A percentile compares a stretch with the other conserved stretches of the same genome.
Conservation (phyloP, 2,888 invertebrate genomes). For the Pterobdella sp. region DNA sequence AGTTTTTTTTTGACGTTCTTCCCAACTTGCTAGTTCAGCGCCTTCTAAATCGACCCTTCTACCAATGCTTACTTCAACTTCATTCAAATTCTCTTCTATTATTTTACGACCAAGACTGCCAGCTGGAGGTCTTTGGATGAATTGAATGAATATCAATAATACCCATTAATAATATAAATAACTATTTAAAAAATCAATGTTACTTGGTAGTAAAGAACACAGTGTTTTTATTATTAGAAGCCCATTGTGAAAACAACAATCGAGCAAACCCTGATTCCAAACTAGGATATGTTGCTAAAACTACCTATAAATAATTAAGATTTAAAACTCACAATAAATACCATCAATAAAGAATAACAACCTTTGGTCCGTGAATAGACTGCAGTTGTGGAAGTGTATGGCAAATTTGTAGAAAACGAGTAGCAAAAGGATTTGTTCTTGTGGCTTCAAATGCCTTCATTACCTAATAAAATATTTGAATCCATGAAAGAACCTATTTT, state of each 20-base stretch:
- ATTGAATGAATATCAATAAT: neutral
- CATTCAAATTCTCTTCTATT: neutral
- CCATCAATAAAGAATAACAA: conserved; percentile 6
- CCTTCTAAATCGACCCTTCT: conserved; percentile 5
- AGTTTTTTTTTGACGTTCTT: neutral
- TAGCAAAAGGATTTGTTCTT: conserved; percentile 77
- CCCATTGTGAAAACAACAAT: conserved; percentile 90
- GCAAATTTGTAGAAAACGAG: conserved; percentile 84
- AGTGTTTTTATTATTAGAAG: conserved; percentile 79
- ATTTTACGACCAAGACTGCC: neutral
- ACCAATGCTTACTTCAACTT: neutral
- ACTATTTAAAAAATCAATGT: conserved; percentile 48
- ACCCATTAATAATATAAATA: conserved; percentile 8
- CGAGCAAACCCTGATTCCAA: conserved; percentile 89
- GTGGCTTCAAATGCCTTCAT: conserved; percentile 61
- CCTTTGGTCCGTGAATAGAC: conserved; percentile 77
- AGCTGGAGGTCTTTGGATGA: neutral
- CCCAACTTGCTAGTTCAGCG: neutral
- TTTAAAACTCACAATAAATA: neutral
- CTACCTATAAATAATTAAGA: conserved; percentile 58
- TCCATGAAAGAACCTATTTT: too few relatives aligned
- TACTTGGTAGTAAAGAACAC: conserved; percentile 76
- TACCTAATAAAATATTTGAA: too few relatives aligned
- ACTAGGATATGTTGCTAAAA: conserved; percentile 86
- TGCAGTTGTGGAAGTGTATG: conserved; percentile 78